A percentile compares a stretch with the other conserved stretches of the same genome.
Evolutionary conservation across 2,888 invertebrate genomes (phyloP).

Genomic region (Lycophotia porphyrea): DNA sequence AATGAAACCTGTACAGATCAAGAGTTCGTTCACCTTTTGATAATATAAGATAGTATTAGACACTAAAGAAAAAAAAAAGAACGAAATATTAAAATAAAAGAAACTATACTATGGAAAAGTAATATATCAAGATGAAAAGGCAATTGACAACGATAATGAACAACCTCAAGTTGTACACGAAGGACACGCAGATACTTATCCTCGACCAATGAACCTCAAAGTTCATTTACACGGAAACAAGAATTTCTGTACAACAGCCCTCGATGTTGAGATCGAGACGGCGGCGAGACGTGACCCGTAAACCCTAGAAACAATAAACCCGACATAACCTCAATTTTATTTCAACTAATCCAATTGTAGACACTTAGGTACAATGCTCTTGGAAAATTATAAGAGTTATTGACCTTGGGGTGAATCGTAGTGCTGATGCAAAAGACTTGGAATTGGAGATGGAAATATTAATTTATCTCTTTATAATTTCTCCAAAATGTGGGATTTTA

Average conservation of each 20-base stretch:
- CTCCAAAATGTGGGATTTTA: not conserved
- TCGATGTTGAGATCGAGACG: slow-evolving; percentile 36
- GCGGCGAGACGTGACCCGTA: slow-evolving; percentile 46
- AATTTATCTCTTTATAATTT: not conserved
- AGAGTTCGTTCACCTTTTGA: not conserved
- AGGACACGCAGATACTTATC: slow-evolving; percentile 26
- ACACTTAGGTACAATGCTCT: slow-evolving; percentile 23
- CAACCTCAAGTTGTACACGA: slow-evolving; percentile 1
- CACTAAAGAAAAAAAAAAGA: not conserved
- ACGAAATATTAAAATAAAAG: not conserved
- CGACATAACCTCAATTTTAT: slow-evolving; percentile 49
- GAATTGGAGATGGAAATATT: not conserved
- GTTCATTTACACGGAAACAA: slow-evolving; percentile 41
- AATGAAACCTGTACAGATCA: not conserved
- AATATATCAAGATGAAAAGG: not conserved
- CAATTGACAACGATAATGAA: slow-evolving; percentile 1
- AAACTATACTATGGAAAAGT: not conserved
- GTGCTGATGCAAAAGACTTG: not conserved
- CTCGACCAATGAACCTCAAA: slow-evolving; percentile 47
- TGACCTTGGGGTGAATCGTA: slow-evolving; percentile 11
- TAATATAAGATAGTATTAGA: not conserved
- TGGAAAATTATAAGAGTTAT: slow-evolving; percentile 21
- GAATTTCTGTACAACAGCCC: slow-evolving; percentile 31
- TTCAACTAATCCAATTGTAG: slow-evolving; percentile 56
- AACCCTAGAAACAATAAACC: slow-evolving; percentile 56